These are phyloP conservation scores for Paracentrotus lividus DNA, from an alignment of 53 echinoderm and acorn worm genomes.

Conservation along the genomic window DNA sequence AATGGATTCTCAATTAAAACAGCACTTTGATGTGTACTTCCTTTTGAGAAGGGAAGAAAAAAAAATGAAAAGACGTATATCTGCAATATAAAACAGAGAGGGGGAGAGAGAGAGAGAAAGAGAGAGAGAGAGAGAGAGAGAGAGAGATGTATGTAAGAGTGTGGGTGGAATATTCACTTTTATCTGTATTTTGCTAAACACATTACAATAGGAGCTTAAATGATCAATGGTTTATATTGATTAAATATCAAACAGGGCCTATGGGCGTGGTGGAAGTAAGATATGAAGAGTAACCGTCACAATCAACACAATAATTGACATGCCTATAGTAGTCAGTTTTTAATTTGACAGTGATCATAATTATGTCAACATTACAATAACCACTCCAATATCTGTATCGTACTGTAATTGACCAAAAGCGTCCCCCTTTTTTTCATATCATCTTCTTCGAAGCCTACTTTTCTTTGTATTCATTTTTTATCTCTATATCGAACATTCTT, in stretches of 20 bases:
- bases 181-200: background rate
- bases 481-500: background rate
- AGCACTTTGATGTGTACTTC: too few relatives aligned
- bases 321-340: too few relatives aligned
- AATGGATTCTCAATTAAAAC: too few relatives aligned
- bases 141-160: background rate
- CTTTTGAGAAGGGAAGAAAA: background rate
- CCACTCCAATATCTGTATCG: background rate
- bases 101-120: background rate
- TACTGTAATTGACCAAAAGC: background rate
- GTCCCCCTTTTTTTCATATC: too few relatives aligned
- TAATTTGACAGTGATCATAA: background rate
- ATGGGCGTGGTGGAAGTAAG: background rate
- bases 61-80: too few relatives aligned
- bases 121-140: background rate
- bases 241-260: background rate
- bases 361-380: background rate
- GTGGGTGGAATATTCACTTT: background rate
- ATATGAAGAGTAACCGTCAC: too few relatives aligned
- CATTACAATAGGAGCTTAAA: slow-evolving; percentile 2
- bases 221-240: background rate
- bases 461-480: background rate
- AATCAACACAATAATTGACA: too few relatives aligned
- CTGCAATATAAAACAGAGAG: background rate
- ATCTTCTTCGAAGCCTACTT: too few relatives aligned